Evolutionary conservation across 2,888 invertebrate genomes (phyloP).

Genomic region (Selenia dentaria): DNA sequence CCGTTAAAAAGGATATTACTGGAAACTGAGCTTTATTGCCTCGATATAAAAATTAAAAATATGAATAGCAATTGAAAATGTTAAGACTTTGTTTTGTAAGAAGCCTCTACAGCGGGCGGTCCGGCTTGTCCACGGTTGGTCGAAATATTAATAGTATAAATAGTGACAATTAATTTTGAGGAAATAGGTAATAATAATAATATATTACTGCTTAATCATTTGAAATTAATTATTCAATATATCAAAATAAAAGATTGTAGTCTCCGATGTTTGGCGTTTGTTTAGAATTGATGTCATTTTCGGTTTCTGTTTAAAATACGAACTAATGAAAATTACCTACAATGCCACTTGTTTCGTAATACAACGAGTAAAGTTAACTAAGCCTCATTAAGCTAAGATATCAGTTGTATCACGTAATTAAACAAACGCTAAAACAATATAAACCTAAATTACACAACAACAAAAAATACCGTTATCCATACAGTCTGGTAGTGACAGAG

Average conservation of each 20-base stretch:
- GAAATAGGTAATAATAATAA: slow-evolving; percentile 53
- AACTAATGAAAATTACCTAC: too few relatives aligned
- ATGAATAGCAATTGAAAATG: slow-evolving; percentile 14
- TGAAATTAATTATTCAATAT: slow-evolving; percentile 43
- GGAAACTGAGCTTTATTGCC: slow-evolving; percentile 45
- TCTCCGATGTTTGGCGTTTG: too few relatives aligned
- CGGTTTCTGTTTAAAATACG: too few relatives aligned
- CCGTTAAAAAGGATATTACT: slow-evolving; percentile 26
- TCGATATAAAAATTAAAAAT: slow-evolving; percentile 31
- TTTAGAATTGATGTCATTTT: too few relatives aligned
- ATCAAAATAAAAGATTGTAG: slow-evolving; percentile 21
- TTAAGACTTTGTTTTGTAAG: slow-evolving; percentile 41
- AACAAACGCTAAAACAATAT: too few relatives aligned
- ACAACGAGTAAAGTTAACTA: too few relatives aligned
- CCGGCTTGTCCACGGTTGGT: slow-evolving; percentile 51
- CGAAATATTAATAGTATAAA: slow-evolving; percentile 66
- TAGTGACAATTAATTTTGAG: slow-evolving; percentile 56
- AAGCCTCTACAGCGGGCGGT: slow-evolving; percentile 65
- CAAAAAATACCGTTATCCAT: too few relatives aligned
- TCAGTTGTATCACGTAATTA: too few relatives aligned
- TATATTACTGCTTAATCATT: slow-evolving; percentile 50
- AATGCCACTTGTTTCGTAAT: too few relatives aligned
- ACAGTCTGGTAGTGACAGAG: too few relatives aligned
- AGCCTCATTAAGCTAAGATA: too few relatives aligned
- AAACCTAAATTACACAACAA: too few relatives aligned